Base-by-base conservation (phyloP, 2,888 invertebrate genomes). In the Masnerella sp. region DNA sequence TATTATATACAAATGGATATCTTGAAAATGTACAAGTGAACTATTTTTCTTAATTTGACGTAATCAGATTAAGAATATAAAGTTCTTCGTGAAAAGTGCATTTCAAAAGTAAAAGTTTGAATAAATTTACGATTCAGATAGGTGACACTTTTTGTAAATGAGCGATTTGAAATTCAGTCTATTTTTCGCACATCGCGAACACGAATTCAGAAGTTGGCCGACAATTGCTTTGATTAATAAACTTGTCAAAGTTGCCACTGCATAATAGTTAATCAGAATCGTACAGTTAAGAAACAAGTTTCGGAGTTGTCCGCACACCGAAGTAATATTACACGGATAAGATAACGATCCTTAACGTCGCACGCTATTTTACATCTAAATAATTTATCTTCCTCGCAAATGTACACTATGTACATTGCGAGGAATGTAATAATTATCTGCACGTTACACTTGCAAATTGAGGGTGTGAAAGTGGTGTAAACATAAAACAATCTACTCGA, bases 211-310 rank as follows among this genome's bases (percentile, higher is more conserved):
- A n/a, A n/a, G n/a, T n/a, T n/a, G n/a, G n/a, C n/a, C n/a, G 18
- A 47, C 59, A 59, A 47, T 38, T 9, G 38, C 17, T 47, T 47
- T 59, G 18, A 59, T 59, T 38, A 47, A 59, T 38, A 59, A 12
- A 47, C 47, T 47, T 47, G 59, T 47, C 59, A 59, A 59, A 59
- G n/a, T 59, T 38, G 7, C 17, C 18, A 22, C 45, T 43, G 38
- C 25, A 40, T 30, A 40, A 14, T n/a, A 32, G 25, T 61, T 47
- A 51, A 49, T 51, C 22, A 49, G 22, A 49, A 38, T 34, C 40
- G 18, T 32, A 11, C 25, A 61, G 61, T 32, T 40, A 40, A 30
- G 61, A 20, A 61, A 30, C 61, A 40, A 51, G 49, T 61, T 61
- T 58, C 36, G 15, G 34, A 34, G 34, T 42, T 45, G 58, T 58